Conservation (phyloP, 2,113 vertebrate genomes). For the Puma concolor region DNA sequence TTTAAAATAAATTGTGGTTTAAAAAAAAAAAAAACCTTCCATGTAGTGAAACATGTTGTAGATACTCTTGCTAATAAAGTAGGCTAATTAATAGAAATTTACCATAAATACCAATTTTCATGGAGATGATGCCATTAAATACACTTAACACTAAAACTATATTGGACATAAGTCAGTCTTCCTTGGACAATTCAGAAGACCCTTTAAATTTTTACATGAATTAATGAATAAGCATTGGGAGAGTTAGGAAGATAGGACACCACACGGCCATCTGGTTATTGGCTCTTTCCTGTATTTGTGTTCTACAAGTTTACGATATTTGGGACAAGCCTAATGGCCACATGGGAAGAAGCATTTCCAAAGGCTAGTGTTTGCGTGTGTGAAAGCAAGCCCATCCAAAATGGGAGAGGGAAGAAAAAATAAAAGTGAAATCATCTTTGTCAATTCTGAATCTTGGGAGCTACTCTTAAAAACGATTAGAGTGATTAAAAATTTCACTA, state of each 20-base stretch:
- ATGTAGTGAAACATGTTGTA: not conserved
- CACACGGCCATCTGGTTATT: not conserved
- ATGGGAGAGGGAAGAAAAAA: not conserved
- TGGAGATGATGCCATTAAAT: slow-evolving; percentile 3
- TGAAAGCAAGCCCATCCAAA: not conserved
- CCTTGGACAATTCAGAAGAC: not conserved
- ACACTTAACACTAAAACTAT: not conserved
- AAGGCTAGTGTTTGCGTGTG: not conserved
- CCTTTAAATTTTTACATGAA: not conserved
- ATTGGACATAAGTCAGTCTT: not conserved
- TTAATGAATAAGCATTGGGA: not conserved
- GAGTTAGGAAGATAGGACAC: not conserved
- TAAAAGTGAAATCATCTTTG: not conserved
- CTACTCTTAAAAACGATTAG: slow-evolving; percentile 18
- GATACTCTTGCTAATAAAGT: slow-evolving; percentile 19
- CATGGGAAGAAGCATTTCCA: not conserved
- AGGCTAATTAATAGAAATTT: slow-evolving; percentile 8
- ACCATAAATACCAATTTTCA: slow-evolving; percentile 14
- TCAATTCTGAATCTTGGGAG: not conserved
- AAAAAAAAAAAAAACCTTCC: not conserved
- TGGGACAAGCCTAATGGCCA: not conserved
- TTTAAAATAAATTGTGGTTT: not conserved
- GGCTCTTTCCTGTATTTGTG: not conserved
- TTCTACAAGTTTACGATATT: not conserved
- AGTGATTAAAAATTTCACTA: not conserved